These are phyloP conservation scores for Phaethon lepturus DNA, from an alignment of 2,113 vertebrate species.

Conservation along the genomic window DNA sequence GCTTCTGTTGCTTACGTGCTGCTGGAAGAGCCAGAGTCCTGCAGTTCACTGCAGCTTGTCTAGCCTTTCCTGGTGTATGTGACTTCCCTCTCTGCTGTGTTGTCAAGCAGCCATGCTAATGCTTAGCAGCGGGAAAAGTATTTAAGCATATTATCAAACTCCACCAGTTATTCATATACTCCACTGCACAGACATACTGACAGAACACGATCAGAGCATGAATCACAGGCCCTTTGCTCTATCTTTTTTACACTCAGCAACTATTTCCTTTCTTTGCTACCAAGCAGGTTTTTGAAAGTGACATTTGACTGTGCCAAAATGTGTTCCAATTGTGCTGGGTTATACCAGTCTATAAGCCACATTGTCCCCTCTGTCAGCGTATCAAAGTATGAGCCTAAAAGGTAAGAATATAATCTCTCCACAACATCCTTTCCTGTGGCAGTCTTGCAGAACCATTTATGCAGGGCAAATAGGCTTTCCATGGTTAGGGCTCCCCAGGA, in stretches of 20 bases:
- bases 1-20: neutral
- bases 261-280: constrained; percentile 24
- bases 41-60: neutral
- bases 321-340: neutral
- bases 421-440: neutral
- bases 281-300: neutral
- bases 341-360: neutral
- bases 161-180: constrained; percentile 55
- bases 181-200: constrained; percentile 18
- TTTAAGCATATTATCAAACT: constrained; percentile 55
- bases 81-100: constrained; percentile 21
- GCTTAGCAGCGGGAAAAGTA: constrained; percentile 27
- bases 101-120: constrained; percentile 51
- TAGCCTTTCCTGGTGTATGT: neutral
- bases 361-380: neutral
- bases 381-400: neutral
- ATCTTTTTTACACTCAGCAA: constrained; percentile 3
- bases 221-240: constrained; percentile 27
- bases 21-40: neutral
- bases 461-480: neutral
- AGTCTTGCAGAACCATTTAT: neutral
- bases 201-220: constrained; percentile 12
- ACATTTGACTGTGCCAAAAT: constrained; percentile 12
- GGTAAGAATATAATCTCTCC: neutral
- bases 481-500: neutral